Evolutionary conservation across 2,113 vertebrate species (phyloP), one percentile per base, ranked within the genome.

Genomic region (Ictidomys tridecemlineatus): DNA sequence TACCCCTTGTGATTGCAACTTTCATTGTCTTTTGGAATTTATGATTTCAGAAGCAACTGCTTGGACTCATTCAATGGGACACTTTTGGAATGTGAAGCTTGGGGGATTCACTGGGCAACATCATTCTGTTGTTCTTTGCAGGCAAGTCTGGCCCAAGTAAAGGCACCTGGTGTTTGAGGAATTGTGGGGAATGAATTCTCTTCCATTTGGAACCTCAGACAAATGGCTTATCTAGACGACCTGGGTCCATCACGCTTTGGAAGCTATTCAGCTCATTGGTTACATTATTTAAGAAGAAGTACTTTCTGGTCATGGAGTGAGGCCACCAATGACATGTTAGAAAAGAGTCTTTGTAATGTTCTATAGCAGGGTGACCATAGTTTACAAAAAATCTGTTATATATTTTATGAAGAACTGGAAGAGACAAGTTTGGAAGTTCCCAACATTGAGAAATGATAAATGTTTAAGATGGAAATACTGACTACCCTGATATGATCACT

Each of bases 21-120:
- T 98, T 98, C 98, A 98, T 98, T 98, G 98, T 98, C 97, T 94
- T 89, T 98, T 95, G 95, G 97, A 98, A 99, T 99, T 99, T 98
- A 99, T 98, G 98, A 97, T 98, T 98, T 98, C 96, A 67, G 96
- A 97, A 98, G 93, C 98, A 98, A 97, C 84, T 72, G 85, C 94
- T 92, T 96, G 77, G 91, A 91, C 85, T 97, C 95, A 96, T 95
- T 85, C 92, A 84, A 6, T 11, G 56, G 63, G 92, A 98, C 48
- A 94, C 9, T 85, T 97, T 97, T 91, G 97, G 96, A 98, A 97
- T 83, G 93, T 69, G 83, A 97, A 98, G 76, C 79, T 78, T 56
- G 26, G 37, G 85, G 65, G 93, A 84, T 96, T 98, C 90, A 77
- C 20, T 37, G 69, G 78, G 42, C 56, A 0, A 0, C 2, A 16